These are phyloP conservation scores for Parnassius glacialis DNA, from an alignment of 2,888 invertebrate genomes.

Conservation along the genomic window DNA sequence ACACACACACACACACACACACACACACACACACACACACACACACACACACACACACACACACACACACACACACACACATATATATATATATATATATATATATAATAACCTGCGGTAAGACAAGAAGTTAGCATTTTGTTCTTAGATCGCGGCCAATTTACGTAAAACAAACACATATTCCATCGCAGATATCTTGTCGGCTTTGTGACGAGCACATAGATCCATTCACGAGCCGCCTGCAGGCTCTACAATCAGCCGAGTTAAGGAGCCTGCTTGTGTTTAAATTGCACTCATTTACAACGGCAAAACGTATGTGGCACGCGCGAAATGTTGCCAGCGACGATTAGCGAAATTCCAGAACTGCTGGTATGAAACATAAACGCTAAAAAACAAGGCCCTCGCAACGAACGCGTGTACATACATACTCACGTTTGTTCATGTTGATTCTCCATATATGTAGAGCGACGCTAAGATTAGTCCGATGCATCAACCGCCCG, in stretches of 20 bases:
- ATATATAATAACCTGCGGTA: too few species aligned
- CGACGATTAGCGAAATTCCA: constrained; percentile 77
- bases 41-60: too few species aligned
- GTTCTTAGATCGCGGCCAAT: background rate
- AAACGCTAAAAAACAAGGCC: constrained; percentile 71
- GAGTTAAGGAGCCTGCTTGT: constrained; percentile 47
- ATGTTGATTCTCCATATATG: constrained; percentile 64
- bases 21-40: too few species aligned
- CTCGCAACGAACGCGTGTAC: constrained; percentile 59
- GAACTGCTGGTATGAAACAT: constrained; percentile 64
- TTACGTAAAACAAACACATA: constrained; percentile 7
- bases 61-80: too few species aligned
- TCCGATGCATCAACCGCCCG: constrained; percentile 46
- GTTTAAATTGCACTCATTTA: constrained; percentile 75
- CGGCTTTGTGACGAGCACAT: constrained; percentile 27
- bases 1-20: too few species aligned
- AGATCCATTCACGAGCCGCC: constrained; percentile 38
- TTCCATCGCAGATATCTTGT: constrained; percentile 16
- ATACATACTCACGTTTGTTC: constrained; percentile 45
- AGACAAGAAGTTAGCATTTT: background rate
- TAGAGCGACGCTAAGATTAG: constrained; percentile 33
- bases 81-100: too few species aligned
- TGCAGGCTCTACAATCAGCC: constrained; percentile 38
- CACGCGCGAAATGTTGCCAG: constrained; percentile 70
- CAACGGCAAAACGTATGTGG: constrained; percentile 57